Evolutionary conservation across 2,797 vertebrate genomes (phyloP), one percentile per base, ranked within the genome.

Genomic region (Falco columbarius): DNA sequence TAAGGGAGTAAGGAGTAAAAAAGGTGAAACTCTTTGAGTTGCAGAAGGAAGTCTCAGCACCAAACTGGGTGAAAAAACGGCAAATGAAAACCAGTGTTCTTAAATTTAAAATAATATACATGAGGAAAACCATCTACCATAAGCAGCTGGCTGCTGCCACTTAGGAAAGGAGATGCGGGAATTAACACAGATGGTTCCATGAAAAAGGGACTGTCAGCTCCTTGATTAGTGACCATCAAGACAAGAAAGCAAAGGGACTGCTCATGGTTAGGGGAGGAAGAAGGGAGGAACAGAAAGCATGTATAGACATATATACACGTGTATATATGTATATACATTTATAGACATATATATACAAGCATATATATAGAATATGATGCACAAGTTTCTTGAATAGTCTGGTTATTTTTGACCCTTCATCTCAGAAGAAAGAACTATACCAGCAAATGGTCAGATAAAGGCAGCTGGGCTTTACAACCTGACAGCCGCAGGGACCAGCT

Each of bases 361-460:
- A 14, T 13, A 40, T 14, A 40, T 40, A 40, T 63, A 58, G 21
- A 70, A 79, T 5, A 72, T 0, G 4, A 34, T 1, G 7, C 34
- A 44, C 0, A 3, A 0, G 3, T 34, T 76, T 44, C 30, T 61
- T 36, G 6, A 71, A 21, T 0, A 47, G n/a, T n/a, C 40, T 3
- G 22, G 30, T 15, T 65, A 30, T 54, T 75, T 2, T 46, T 34
- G 49, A 46, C 65, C 24, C 49, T 73, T 51, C n/a, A 30, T 4
- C 59, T 27, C 3, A 3, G 52, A 58, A 87, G 36, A 70, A 76
- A 8, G 23, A 84, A 56, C n/a, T 29, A 12, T 5, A 27, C 6
- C 26, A 77, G 55, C 5, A 67, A 65, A 74, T 0, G 2, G 55
- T 21, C 7, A 58, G 23, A 26, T 66, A 32, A 68, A 55, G 30